These are phyloP conservation scores for Lacerta bilineata DNA, from an alignment of 2,797 vertebrate species.

Conservation along the genomic window DNA sequence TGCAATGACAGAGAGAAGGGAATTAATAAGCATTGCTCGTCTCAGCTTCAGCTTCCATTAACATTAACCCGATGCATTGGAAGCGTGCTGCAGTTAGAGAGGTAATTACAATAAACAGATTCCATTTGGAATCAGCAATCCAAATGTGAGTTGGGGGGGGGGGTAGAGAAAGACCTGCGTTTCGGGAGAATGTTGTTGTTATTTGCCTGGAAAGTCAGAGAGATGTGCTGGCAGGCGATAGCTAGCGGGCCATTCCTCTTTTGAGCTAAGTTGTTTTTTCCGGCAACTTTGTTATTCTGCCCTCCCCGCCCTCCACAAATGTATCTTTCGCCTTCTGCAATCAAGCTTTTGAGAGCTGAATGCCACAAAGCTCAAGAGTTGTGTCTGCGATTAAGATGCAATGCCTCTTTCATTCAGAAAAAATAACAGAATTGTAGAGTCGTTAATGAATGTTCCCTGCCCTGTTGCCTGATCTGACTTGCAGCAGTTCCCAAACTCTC, in stretches of 20 bases:
- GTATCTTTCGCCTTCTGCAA: not conserved
- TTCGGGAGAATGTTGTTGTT: constrained; percentile 60
- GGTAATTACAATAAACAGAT: constrained; percentile 81
- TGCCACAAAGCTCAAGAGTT: not conserved
- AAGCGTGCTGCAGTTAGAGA: constrained; percentile 76
- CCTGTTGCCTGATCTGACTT: no score
- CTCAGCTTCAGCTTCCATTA: constrained; percentile 75
- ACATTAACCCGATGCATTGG: constrained; percentile 78
- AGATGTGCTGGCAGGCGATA: constrained; percentile 47
- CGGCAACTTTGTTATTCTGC: not conserved
- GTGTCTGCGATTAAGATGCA: not conserved
- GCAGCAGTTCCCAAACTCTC: no score
- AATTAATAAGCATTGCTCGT: constrained; percentile 70
- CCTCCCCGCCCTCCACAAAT: not conserved
- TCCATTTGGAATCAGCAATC: constrained; percentile 78
- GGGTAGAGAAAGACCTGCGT: constrained; percentile 58
- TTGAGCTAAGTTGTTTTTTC: constrained; percentile 27
- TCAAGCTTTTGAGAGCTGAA: not conserved
- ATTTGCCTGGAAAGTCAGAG: constrained; percentile 69
- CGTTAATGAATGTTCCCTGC: not conserved
- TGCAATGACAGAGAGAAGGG: constrained; percentile 63
- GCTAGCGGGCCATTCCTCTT: constrained; percentile 65
- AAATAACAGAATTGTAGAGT: no score
- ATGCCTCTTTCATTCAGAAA: not conserved
- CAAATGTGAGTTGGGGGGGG: constrained; percentile 59